Evolutionary conservation across 2,888 invertebrate genomes (phyloP).

Genomic region (Drosophila ezoana): DNA sequence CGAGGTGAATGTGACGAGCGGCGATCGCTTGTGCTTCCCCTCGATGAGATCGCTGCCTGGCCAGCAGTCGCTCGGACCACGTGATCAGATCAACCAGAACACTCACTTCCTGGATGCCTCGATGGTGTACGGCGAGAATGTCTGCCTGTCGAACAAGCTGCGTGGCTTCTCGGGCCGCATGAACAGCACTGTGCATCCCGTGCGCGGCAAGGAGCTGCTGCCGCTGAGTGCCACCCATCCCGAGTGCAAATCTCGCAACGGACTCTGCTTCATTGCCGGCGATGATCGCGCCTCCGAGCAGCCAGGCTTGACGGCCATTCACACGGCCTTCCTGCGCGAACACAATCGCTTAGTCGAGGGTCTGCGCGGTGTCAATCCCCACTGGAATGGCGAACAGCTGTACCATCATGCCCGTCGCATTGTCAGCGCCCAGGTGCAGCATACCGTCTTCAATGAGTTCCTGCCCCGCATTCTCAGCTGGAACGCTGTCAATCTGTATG

Average conservation of each 20-base stretch:
- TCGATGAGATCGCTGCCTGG: conserved; percentile 97
- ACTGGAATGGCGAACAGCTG: conserved; percentile 94
- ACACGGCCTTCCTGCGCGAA: conserved; percentile 94
- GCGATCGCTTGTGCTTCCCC: conserved; percentile 94
- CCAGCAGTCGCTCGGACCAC: conserved; percentile 93
- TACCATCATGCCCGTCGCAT: conserved; percentile 93
- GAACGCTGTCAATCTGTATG: conserved; percentile 95
- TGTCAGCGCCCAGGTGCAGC: conserved; percentile 91
- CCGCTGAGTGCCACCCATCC: conserved; percentile 92
- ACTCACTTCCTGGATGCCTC: conserved; percentile 95
- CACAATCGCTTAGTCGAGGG: conserved; percentile 95
- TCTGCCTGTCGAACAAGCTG: conserved; percentile 91
- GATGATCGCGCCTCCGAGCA: conserved; percentile 97
- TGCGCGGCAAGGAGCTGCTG: conserved; percentile 91
- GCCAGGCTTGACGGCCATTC: conserved; percentile 94
- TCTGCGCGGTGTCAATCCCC: conserved; percentile 92
- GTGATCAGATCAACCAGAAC: conserved; percentile 97
- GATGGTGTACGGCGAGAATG: conserved; percentile 95
- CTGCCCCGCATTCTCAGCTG: conserved; percentile 95
- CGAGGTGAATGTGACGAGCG: conserved; percentile 92
- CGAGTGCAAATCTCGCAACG: conserved; percentile 94
- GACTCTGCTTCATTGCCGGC: conserved; percentile 94
- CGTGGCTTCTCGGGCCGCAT: conserved; percentile 92
- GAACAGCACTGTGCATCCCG: conserved; percentile 91
- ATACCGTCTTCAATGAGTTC: conserved; percentile 94